Evolutionary conservation across 2,113 vertebrate genomes (phyloP).

Genomic region (Lates calcarifer): DNA sequence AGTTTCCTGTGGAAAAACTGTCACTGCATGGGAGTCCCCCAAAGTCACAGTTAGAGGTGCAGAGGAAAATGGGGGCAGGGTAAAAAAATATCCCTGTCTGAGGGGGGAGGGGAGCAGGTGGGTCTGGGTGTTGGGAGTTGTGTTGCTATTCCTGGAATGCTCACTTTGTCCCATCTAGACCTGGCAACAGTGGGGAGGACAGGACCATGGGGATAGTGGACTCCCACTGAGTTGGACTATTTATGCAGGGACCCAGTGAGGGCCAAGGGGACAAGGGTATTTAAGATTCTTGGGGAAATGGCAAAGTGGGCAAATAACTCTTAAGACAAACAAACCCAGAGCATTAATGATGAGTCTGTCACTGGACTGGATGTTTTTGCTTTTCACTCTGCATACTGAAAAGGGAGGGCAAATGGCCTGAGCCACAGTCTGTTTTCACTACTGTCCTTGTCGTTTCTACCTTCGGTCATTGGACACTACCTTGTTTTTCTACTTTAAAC

Average conservation of each 20-base stretch:
- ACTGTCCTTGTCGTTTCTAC: slow-evolving; percentile 78
- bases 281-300: slow-evolving; percentile 86
- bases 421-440: slow-evolving; percentile 75
- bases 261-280: slow-evolving; percentile 68
- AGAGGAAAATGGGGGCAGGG: slow-evolving; percentile 17
- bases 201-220: slow-evolving; percentile 56
- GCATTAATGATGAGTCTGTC: slow-evolving; percentile 81
- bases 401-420: slow-evolving; percentile 7
- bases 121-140: slow-evolving; percentile 32
- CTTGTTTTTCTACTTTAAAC: slow-evolving; percentile 81
- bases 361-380: slow-evolving; percentile 80
- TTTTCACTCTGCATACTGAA: slow-evolving; percentile 47
- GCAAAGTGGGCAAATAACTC: slow-evolving; percentile 81
- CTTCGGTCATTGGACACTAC: slow-evolving; percentile 74
- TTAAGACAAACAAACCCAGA: slow-evolving; percentile 82
- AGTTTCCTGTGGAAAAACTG: slow-evolving; percentile 37
- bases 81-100: slow-evolving; percentile 2
- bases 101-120: slow-evolving; percentile 36
- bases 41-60: slow-evolving; percentile 20
- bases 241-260: slow-evolving; percentile 67
- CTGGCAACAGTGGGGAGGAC: slow-evolving; percentile 59
- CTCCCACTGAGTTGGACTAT: slow-evolving; percentile 68
- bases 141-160: slow-evolving; percentile 82
- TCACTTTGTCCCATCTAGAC: slow-evolving; percentile 70
- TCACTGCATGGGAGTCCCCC: slow-evolving; percentile 14